These are phyloP conservation scores for Sminthurides bifidus DNA, from an alignment of 1,140 invertebrate genomes.

Conservation along the genomic window DNA sequence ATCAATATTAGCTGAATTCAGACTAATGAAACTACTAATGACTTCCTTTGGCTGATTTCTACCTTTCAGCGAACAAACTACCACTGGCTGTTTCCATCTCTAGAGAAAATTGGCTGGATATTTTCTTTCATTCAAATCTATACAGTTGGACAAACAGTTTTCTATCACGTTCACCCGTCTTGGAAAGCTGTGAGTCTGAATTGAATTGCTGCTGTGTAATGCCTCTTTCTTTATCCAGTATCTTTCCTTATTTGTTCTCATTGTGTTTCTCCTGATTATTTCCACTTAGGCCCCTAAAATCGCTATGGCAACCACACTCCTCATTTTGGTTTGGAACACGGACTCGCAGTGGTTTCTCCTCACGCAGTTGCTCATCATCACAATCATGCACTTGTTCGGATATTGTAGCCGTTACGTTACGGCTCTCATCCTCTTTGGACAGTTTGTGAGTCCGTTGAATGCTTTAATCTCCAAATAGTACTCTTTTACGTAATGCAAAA, in stretches of 20 bases:
- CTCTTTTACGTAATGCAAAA: neutral
- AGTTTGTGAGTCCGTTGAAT: slow-evolving; percentile 9
- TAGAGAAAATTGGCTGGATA: slow-evolving; percentile 13
- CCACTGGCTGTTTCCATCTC: slow-evolving; percentile 14
- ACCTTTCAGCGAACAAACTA: slow-evolving; percentile 9
- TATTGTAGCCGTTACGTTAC: slow-evolving; percentile 3
- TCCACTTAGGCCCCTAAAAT: slow-evolving; percentile 8
- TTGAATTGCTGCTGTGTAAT: neutral
- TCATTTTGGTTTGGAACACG: slow-evolving; percentile 8
- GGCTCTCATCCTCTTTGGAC: slow-evolving; percentile 8
- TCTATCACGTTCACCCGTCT: slow-evolving; percentile 2
- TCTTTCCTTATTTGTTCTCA: neutral
- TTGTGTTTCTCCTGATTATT: too few species aligned
- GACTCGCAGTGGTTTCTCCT: slow-evolving; percentile 20
- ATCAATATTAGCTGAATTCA: too few species aligned
- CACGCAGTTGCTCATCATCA: slow-evolving; percentile 13
- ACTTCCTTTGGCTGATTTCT: neutral
- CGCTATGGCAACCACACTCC: neutral
- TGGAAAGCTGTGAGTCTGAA: slow-evolving; percentile 14
- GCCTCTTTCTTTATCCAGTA: neutral
- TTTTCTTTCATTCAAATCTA: slow-evolving; percentile 8
- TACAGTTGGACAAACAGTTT: neutral
- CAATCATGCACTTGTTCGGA: slow-evolving; percentile 4
- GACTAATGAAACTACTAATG: too few species aligned
- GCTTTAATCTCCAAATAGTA: neutral